Conservation (phyloP, 2,113 vertebrate species). For the Perca schrenkii region DNA sequence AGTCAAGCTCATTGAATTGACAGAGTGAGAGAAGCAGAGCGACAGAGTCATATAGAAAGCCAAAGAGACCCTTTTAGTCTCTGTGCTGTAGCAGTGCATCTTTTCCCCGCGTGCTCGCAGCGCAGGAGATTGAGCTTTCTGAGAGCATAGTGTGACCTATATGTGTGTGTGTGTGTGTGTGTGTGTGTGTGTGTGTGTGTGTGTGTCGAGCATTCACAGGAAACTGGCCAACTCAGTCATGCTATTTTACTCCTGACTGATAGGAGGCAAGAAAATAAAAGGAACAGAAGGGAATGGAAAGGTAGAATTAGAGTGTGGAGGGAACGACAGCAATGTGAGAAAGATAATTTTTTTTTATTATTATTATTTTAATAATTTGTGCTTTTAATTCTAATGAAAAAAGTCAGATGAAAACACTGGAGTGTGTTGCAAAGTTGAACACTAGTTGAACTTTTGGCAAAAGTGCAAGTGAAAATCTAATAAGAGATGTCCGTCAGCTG, state of each 20-base stretch:
- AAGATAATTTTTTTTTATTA: too few species aligned
- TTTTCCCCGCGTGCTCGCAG: conserved; percentile 42
- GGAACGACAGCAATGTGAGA: background rate
- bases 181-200: conserved; percentile 41
- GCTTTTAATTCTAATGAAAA: background rate
- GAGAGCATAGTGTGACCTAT: conserved; percentile 78
- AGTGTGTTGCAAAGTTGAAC: background rate
- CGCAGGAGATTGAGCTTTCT: conserved; percentile 66
- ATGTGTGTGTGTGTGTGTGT: conserved; percentile 29
- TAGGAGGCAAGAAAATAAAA: conserved; percentile 36
- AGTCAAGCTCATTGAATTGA: conserved; percentile 21
- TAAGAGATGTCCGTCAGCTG: background rate
- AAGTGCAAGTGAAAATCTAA: background rate
- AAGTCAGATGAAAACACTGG: background rate
- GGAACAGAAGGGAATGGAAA: conserved; percentile 1
- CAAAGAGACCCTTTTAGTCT: conserved; percentile 36
- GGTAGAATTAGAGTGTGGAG: background rate
- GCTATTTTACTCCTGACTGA: conserved; percentile 50
- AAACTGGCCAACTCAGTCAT: conserved; percentile 57
- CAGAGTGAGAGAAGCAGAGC: conserved; percentile 14
- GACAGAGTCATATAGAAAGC: background rate
- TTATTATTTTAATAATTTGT: background rate
- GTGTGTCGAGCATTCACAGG: conserved; percentile 56
- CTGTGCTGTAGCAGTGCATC: conserved; percentile 48
- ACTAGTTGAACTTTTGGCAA: background rate